Conservation (phyloP, 2,888 invertebrate genomes). For the Tenthredo livida region DNA sequence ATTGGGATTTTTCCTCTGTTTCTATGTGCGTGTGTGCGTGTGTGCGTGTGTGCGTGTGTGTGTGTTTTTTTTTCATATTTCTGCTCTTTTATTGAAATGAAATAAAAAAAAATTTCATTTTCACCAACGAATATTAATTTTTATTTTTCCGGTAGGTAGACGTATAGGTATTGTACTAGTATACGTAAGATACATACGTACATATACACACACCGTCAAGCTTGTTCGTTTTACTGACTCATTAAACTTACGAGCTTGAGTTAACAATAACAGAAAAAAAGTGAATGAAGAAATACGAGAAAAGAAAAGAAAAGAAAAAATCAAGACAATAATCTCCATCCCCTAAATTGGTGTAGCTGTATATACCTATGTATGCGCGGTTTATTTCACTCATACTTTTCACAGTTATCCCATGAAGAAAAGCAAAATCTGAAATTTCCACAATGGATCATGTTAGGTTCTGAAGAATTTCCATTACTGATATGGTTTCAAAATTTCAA, state of each 20-base stretch:
- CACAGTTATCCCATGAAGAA: too few relatives aligned
- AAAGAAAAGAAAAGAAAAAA: not conserved
- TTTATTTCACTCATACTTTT: too few relatives aligned
- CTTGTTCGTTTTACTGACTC: not conserved
- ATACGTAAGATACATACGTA: not conserved
- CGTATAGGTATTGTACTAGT: too few relatives aligned
- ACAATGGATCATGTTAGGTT: too few relatives aligned
- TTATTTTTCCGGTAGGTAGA: not conserved
- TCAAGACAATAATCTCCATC: not conserved
- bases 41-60: too few relatives aligned
- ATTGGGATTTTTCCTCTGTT: not conserved
- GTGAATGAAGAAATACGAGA: not conserved
- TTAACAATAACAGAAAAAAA: not conserved
- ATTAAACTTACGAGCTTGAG: conserved; percentile 10
- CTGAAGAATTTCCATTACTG: too few relatives aligned
- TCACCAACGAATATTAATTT: conserved; percentile 10
- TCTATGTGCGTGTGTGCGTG: too few relatives aligned
- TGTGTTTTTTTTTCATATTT: not conserved
- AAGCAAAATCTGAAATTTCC: too few relatives aligned
- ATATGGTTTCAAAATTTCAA: too few relatives aligned
- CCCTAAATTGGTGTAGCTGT: not conserved
- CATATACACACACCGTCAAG: not conserved
- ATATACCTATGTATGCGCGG: too few relatives aligned
- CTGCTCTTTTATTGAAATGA: not conserved
- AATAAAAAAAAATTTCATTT: not conserved